Percentiles rank a stretch among this genome's conserved stretches.
phyloP scores from a whole-genome alignment of 2,888 invertebrate genomes.

The Bugulina stolonifera region DNA sequence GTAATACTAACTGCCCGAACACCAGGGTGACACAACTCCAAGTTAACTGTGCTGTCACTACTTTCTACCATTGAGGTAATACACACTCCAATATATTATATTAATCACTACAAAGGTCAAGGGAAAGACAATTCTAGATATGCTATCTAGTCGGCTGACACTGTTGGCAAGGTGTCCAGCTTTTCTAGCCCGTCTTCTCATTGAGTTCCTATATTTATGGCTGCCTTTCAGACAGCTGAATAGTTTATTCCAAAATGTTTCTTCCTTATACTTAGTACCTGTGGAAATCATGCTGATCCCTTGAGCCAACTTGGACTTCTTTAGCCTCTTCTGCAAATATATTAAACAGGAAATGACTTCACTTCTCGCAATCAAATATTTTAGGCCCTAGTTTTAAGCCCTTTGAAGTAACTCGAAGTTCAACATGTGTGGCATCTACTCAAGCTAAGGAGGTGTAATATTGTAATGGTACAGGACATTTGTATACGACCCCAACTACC shows the following conservation, averaged over 20 bases:
- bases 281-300: conserved; percentile 8
- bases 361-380: too few species aligned
- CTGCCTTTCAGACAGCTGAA: conserved; percentile 31
- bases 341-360: too few species aligned
- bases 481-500: too few species aligned
- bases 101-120: conserved; percentile 80
- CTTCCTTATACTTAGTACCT: conserved; percentile 25
- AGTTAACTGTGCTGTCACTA: background rate
- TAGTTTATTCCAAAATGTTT: conserved; percentile 30
- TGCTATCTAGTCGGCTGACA: conserved; percentile 71
- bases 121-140: conserved; percentile 71
- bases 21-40: too few species aligned
- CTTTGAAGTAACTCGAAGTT: too few species aligned
- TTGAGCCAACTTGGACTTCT: conserved; percentile 20
- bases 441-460: background rate
- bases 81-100: conserved; percentile 69
- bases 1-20: too few species aligned
- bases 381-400: too few species aligned
- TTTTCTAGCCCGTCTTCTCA: background rate
- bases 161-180: conserved; percentile 58
- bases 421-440: background rate
- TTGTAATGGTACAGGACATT: too few species aligned
- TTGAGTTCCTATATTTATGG: conserved; percentile 28
- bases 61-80: conserved; percentile 35
- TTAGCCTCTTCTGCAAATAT: background rate